phyloP scores from a whole-genome alignment of 64 coral and sea anemone species.

The Astreopora myriophthalma region DNA sequence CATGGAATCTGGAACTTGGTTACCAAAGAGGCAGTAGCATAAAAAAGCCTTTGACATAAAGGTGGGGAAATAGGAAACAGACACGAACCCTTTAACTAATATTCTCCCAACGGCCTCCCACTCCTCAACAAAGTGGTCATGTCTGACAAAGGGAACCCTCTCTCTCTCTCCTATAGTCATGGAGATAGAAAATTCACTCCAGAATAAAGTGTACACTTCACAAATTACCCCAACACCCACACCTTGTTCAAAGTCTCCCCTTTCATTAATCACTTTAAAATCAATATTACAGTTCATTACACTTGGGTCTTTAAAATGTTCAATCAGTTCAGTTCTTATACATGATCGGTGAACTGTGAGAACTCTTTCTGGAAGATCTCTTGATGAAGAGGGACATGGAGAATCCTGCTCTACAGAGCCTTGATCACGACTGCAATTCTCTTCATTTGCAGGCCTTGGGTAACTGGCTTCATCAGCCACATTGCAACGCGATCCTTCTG shows the following conservation, averaged over 20 bases:
- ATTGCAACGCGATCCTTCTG: neutral
- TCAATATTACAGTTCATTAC: slow-evolving; percentile 22
- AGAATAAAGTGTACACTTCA: slow-evolving; percentile 75
- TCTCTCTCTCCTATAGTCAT: slow-evolving; percentile 75
- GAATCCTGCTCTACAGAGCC: neutral
- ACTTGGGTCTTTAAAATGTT: slow-evolving; percentile 51
- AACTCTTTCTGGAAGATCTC: neutral
- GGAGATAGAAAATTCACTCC: slow-evolving; percentile 62
- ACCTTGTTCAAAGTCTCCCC: slow-evolving; percentile 35
- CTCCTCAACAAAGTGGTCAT: slow-evolving; percentile 52
- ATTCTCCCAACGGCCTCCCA: slow-evolving; percentile 59
- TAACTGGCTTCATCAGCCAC: neutral
- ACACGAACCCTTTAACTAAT: slow-evolving; percentile 66
- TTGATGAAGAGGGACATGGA: neutral
- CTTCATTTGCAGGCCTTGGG: neutral
- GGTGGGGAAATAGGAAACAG: slow-evolving; percentile 66
- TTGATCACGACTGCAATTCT: neutral
- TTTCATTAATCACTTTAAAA: slow-evolving; percentile 73
- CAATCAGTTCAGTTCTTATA: neutral
- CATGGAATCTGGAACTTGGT: slow-evolving; percentile 26
- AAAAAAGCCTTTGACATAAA: slow-evolving; percentile 80
- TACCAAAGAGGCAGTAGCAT: slow-evolving; percentile 67
- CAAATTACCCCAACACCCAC: slow-evolving; percentile 51
- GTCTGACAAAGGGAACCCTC: slow-evolving; percentile 79
- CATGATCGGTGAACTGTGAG: slow-evolving; percentile 48